These are phyloP conservation scores for Ophion obscuratus DNA, from an alignment of 2,888 invertebrate species.

Conservation along the genomic window DNA sequence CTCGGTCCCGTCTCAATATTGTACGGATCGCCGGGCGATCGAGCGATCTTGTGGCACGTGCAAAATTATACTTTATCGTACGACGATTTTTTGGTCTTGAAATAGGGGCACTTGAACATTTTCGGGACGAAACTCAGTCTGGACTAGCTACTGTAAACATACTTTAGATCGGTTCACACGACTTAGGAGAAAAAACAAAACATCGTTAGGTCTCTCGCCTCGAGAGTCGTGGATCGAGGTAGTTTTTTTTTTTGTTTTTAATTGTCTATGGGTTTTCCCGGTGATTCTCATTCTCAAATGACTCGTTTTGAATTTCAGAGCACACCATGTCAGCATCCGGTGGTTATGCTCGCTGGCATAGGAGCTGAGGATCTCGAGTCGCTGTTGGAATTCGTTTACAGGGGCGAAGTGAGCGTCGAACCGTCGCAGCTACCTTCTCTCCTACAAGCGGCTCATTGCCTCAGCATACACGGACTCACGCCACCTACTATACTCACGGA, in stretches of 20 bases:
- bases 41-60: not conserved
- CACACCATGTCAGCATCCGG: constrained; percentile 88
- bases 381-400: constrained; percentile 87
- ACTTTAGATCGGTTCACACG: not conserved
- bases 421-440: constrained; percentile 87
- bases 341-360: constrained; percentile 88
- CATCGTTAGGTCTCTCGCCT: not conserved
- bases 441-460: constrained; percentile 87
- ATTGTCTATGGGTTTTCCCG: not conserved
- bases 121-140: not conserved
- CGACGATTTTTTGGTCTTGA: no score
- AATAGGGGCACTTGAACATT: not conserved
- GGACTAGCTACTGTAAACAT: not conserved
- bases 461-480: constrained; percentile 87
- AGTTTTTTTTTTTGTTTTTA: not conserved
- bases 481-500: constrained; percentile 84
- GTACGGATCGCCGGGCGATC: not conserved
- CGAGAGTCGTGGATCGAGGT: not conserved
- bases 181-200: constrained; percentile 27
- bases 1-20: no score
- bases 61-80: not conserved
- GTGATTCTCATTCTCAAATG: not conserved
- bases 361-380: constrained; percentile 87
- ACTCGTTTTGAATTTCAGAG: constrained; percentile 82
- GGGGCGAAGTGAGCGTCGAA: constrained; percentile 88